Conservation (phyloP, 2,113 vertebrate species). For the Ctenodactylus gundi region DNA sequence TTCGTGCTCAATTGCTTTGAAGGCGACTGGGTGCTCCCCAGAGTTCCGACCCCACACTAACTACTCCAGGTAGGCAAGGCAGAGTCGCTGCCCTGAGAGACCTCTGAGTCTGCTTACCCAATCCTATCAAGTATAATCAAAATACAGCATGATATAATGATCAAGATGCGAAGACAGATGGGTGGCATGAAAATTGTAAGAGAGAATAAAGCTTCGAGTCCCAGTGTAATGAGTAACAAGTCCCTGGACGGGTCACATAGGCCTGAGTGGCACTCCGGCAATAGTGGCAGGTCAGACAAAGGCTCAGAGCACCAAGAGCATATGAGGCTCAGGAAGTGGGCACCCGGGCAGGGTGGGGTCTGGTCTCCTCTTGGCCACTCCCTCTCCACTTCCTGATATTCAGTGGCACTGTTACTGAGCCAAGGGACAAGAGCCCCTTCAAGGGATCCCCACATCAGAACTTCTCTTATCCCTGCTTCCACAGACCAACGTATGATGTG, state of each 20-base stretch:
- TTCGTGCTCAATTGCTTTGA: not conserved
- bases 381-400: not conserved
- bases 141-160: not conserved
- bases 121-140: not conserved
- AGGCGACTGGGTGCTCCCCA: no score
- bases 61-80: not conserved
- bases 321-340: not conserved
- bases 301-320: accelerated
- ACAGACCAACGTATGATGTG: not conserved
- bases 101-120: not conserved
- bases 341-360: accelerated
- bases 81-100: not conserved
- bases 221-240: not conserved
- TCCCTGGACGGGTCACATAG: not conserved
- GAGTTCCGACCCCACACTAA: not conserved
- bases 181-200: not conserved
- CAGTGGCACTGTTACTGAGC: accelerated
- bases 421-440: not conserved
- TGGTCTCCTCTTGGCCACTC: accelerated
- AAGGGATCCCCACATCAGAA: not conserved
- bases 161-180: no score
- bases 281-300: not conserved
- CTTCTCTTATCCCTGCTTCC: not conserved
- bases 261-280: not conserved
- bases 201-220: not conserved